These are phyloP conservation scores for Chrysomela aeneicollis DNA, from an alignment of 2,888 invertebrate species.

Conservation along the genomic window DNA sequence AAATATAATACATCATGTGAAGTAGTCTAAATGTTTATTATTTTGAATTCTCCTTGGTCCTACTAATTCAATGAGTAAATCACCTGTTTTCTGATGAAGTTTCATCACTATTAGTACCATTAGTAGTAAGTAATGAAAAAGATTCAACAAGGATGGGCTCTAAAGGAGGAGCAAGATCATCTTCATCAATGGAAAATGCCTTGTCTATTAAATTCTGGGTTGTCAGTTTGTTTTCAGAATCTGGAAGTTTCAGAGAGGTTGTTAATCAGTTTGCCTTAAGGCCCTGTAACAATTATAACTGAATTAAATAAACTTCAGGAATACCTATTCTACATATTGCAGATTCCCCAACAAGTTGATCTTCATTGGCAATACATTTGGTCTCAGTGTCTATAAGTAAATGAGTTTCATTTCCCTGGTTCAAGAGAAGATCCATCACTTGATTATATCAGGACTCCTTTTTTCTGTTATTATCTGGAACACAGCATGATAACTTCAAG, in stretches of 20 bases:
- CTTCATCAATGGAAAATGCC: conserved; percentile 53
- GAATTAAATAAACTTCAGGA: conserved; percentile 34
- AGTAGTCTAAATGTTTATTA: too few species aligned
- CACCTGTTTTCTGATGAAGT: conserved; percentile 34
- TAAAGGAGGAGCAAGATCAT: conserved; percentile 46
- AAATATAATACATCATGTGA: too few species aligned
- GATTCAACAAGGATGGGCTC: conserved; percentile 44
- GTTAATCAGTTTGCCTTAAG: not conserved
- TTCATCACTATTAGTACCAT: conserved; percentile 36
- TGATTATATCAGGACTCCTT: conserved; percentile 44
- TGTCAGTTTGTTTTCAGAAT: conserved; percentile 34
- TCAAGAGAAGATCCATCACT: conserved; percentile 51
- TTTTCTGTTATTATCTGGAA: conserved; percentile 46
- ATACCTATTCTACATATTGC: conserved; percentile 15
- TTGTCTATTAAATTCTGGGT: conserved; percentile 46
- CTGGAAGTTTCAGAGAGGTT: conserved; percentile 18
- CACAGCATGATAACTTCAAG: conserved; percentile 19
- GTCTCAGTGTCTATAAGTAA: conserved; percentile 53
- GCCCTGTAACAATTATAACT: conserved; percentile 8
- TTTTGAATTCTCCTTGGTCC: too few species aligned
- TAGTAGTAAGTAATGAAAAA: conserved; percentile 36
- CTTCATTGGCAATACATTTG: conserved; percentile 42
- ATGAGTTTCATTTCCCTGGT: conserved; percentile 50
- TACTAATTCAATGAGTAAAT: conserved; percentile 11
- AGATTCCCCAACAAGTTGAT: conserved; percentile 12